Evolutionary conservation across 2,888 invertebrate species (phyloP), one percentile per base, ranked within the genome.

Genomic region (Chirona hameri): DNA sequence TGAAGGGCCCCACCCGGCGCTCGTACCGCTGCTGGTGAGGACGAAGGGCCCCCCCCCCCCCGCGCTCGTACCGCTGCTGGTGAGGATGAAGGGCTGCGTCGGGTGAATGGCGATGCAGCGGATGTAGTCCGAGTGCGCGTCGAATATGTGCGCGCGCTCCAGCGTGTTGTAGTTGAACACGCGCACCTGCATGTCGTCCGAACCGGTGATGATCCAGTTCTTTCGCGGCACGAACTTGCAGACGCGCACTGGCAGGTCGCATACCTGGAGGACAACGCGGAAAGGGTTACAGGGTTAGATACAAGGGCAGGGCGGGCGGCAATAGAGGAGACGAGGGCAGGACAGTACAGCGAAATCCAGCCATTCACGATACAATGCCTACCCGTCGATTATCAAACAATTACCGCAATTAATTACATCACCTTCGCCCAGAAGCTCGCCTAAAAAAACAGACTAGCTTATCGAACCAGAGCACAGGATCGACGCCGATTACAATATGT

Each of bases 121-220:
- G 46, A 99, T 93, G 88, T 99, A 99, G 89, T 99, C 99, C 1
- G 98, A 97, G 89, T 99, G 99, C 0, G 99, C 99, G 88, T 99
- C 99, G 88, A 95, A 98, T 9, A 95, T 92, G 87, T 99, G 97
- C 9, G 97, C 94, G 86, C 97, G 91, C 88, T 99, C 99, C 85
- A 99, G 89, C 0, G 99, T 99, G 89, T 99, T 99, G 89, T 99
- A 99, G 89, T 99, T 99, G 89, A 96, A 99, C 55, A 99, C 94
- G 84, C 99, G 91, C 48, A 99, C 93, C 88, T 95, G 94, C 94
- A 96, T 96, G 88, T 96, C 96, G 90, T 96, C 98, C 0, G 99
- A 99, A 29, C 99, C 99, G 2, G 98, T 96, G 81, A 99, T 93
- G 81, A 99, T 93, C 99, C 99, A 99, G 89, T 98, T 99, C 88